These are phyloP conservation scores for Felis chaus DNA, from an alignment of 2,113 vertebrate species.

Conservation along the genomic window DNA sequence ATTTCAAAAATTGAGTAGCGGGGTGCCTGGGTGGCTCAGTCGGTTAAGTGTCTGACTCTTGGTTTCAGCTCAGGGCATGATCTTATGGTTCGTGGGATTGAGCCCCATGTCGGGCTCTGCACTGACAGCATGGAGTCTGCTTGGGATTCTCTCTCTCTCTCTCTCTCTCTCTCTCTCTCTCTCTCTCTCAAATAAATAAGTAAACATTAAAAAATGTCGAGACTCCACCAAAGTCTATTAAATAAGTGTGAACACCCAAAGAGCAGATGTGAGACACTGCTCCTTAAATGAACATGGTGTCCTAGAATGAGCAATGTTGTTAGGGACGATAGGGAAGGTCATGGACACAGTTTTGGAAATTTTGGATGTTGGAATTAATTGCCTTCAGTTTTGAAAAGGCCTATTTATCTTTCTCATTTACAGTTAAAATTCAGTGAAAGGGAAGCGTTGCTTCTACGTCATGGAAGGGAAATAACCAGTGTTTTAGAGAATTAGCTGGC, in stretches of 20 bases:
- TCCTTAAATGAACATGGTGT: conserved; percentile 11
- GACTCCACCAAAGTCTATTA: background rate
- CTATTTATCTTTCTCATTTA: conserved; percentile 61
- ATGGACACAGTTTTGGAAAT: conserved; percentile 44
- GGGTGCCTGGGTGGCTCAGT: too few relatives aligned
- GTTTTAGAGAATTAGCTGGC: background rate
- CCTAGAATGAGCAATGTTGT: background rate
- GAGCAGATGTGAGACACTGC: background rate
- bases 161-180: too few relatives aligned
- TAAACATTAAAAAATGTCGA: too few relatives aligned
- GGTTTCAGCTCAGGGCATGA: too few relatives aligned
- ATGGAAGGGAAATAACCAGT: background rate
- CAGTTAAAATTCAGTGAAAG: conserved; percentile 40
- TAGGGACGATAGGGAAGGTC: background rate
- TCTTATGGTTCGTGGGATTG: too few relatives aligned
- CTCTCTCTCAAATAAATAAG: too few relatives aligned
- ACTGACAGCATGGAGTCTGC: too few relatives aligned
- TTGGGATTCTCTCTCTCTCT: too few relatives aligned
- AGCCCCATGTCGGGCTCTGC: too few relatives aligned
- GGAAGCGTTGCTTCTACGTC: conserved; percentile 23
- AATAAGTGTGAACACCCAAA: background rate
- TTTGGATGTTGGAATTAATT: conserved; percentile 43
- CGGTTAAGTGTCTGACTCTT: too few relatives aligned
- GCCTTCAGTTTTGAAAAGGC: background rate
- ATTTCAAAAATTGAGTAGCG: background rate